Conservation (phyloP, 2,113 vertebrate genomes). For the Esox niger region DNA sequence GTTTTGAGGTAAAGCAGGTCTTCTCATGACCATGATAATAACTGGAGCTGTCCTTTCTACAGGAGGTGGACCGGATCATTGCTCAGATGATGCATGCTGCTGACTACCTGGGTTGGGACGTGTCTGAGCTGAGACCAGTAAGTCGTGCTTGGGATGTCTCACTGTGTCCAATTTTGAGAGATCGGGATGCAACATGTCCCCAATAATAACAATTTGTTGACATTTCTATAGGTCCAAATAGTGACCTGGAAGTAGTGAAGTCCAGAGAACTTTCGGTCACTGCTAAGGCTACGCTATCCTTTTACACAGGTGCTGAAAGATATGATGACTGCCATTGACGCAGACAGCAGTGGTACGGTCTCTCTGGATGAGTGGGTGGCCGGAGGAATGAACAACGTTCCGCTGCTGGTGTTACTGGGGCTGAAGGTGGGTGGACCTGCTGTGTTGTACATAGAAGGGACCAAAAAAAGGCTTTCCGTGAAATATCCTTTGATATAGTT, state of each 20-base stretch:
- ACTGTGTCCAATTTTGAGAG: too few relatives aligned
- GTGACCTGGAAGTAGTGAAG: too few relatives aligned
- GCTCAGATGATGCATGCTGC: conserved; percentile 90
- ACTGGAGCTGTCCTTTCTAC: not conserved
- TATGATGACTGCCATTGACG: conserved; percentile 92
- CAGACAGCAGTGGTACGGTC: conserved; percentile 86
- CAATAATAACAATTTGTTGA: too few relatives aligned
- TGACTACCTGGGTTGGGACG: conserved; percentile 87
- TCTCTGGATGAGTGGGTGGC: conserved; percentile 89
- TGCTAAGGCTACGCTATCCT: too few relatives aligned
- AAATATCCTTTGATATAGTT: not conserved
- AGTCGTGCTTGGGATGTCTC: conserved; percentile 38
- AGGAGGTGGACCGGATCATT: conserved; percentile 89
- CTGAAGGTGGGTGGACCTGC: conserved; percentile 70
- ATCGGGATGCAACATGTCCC: too few relatives aligned
- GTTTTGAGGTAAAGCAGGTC: not conserved
- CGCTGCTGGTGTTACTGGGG: conserved; percentile 86
- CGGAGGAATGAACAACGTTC: conserved; percentile 88
- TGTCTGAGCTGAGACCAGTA: conserved; percentile 85
- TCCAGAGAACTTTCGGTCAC: too few relatives aligned
- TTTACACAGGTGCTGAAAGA: conserved; percentile 84
- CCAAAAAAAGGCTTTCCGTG: too few relatives aligned
- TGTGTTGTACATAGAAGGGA: not conserved
- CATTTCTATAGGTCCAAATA: too few relatives aligned
- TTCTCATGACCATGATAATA: not conserved